phyloP scores from a whole-genome alignment of 2,113 vertebrate genomes.

The Acrocephalus kingi region DNA sequence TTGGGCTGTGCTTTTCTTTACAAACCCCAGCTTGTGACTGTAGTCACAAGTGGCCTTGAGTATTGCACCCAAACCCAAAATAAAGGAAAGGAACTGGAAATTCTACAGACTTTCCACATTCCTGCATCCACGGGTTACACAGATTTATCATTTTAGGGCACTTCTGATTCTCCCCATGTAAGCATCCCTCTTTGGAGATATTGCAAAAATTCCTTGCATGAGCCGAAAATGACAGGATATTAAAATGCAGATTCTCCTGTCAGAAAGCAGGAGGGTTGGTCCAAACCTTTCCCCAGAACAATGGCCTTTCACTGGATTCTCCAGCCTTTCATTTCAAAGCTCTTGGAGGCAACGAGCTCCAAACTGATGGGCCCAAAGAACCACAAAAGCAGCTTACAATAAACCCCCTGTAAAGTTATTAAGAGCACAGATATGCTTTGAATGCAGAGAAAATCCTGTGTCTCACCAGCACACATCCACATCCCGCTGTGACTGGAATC shows the following conservation, averaged over 20 bases:
- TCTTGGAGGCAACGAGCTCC: background rate
- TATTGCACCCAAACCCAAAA: background rate
- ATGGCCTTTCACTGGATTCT: background rate
- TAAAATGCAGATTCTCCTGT: background rate
- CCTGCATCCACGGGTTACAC: background rate
- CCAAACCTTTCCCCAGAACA: background rate
- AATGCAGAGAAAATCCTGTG: constrained; percentile 41
- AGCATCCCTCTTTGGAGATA: background rate
- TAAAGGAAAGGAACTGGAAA: background rate
- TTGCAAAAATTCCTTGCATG: background rate
- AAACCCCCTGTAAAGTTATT: constrained; percentile 39
- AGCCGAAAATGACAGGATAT: background rate
- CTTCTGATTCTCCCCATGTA: background rate
- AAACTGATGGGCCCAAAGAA: background rate
- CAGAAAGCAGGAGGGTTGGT: background rate
- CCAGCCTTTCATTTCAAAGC: background rate
- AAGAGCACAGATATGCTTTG: background rate
- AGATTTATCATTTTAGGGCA: background rate
- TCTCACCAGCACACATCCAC: background rate
- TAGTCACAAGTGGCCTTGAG: background rate
- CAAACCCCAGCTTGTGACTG: background rate
- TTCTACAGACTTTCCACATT: background rate
- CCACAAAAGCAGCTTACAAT: constrained; percentile 42
- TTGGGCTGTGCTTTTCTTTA: background rate
- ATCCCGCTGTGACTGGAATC: background rate